Conservation (phyloP, 2,797 vertebrate genomes). For the Scolopax bukidnonensis region DNA sequence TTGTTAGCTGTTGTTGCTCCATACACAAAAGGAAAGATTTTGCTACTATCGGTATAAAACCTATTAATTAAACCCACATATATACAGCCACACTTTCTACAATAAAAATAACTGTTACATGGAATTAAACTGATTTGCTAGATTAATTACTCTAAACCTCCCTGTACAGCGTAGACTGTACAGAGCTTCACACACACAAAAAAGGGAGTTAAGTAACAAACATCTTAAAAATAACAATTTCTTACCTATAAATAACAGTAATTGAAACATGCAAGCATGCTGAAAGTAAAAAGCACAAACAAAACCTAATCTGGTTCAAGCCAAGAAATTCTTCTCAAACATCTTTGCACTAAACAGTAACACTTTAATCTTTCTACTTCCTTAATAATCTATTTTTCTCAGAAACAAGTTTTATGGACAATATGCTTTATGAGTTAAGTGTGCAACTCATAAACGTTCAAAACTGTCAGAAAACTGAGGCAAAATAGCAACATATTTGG, state of each 20-base stretch:
- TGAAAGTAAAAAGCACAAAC: background rate
- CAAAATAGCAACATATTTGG: background rate
- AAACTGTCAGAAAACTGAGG: background rate
- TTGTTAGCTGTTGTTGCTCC: conserved; percentile 48
- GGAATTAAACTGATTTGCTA: background rate
- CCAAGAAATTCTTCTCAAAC: background rate
- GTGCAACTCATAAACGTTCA: background rate
- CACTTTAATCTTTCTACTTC: background rate
- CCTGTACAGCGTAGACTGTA: background rate
- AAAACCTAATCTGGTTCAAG: background rate
- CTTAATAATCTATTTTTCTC: background rate
- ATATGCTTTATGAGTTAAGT: rapidly evolving
- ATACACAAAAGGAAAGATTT: conserved; percentile 25
- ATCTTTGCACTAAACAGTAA: background rate
- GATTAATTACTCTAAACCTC: background rate
- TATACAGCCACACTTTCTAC: background rate
- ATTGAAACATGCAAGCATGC: background rate
- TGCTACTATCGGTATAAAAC: background rate
- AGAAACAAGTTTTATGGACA: background rate
- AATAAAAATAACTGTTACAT: background rate
- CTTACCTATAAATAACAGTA: background rate
- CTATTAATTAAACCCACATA: background rate
- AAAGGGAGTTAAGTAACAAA: background rate
- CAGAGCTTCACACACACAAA: background rate
- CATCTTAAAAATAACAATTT: conserved; percentile 10